phyloP scores from a whole-genome alignment of 2,113 vertebrate species.

The Ictalurus punctatus region DNA sequence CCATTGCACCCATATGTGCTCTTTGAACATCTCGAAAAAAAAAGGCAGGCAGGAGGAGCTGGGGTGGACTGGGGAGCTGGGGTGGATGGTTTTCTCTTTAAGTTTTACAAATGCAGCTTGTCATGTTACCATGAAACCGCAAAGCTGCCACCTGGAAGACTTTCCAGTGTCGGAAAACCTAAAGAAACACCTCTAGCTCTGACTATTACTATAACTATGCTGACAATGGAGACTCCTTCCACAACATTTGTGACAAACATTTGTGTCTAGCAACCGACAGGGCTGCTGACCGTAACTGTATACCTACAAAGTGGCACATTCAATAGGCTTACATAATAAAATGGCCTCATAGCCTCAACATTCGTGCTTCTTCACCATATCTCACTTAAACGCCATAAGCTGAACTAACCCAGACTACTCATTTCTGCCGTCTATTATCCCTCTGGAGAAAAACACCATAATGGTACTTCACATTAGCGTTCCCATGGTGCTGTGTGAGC shows the following conservation, averaged over 20 bases:
- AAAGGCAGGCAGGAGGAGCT: not conserved
- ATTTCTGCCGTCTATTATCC: slow-evolving; percentile 9
- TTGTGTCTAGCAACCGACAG: not conserved
- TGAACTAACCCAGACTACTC: slow-evolving; percentile 23
- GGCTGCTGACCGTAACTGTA: not conserved
- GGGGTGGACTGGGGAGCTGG: not conserved
- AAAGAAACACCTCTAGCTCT: not conserved
- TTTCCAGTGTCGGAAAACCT: not conserved
- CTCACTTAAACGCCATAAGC: slow-evolving; percentile 16
- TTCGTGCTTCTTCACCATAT: not conserved
- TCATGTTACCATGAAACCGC: not conserved
- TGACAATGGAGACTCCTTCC: not conserved
- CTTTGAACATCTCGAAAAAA: not conserved
- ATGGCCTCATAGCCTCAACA: not conserved
- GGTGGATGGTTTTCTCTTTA: not conserved
- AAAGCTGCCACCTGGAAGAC: not conserved
- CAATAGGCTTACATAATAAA: not conserved
- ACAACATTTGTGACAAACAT: not conserved
- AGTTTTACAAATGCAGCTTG: not conserved
- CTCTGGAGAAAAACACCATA: slow-evolving; percentile 22
- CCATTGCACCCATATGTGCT: not conserved
- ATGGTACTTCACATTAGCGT: slow-evolving; percentile 42
- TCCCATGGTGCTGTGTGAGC: slow-evolving; percentile 22
- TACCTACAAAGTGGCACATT: not conserved
- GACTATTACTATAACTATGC: not conserved